Evolutionary conservation across 2,113 vertebrate species (phyloP).

Genomic region (Vulpes lagopus): DNA sequence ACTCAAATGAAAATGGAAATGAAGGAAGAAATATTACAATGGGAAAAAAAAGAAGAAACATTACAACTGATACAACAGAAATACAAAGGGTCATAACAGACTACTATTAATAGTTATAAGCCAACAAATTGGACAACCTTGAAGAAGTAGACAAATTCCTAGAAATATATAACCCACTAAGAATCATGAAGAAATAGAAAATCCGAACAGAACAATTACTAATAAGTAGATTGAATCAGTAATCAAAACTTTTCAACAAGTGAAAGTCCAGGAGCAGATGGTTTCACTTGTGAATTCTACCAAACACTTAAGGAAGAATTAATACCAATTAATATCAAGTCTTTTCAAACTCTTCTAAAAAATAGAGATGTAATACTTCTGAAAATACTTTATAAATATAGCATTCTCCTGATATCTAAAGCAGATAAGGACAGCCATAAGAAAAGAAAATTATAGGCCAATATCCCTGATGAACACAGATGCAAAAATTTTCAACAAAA

Average conservation of each 20-base stretch:
- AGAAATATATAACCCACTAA: neutral
- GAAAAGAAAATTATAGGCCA: neutral
- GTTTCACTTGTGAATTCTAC: neutral
- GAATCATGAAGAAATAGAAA: constrained; percentile 25
- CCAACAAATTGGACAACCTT: neutral
- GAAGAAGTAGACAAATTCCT: neutral
- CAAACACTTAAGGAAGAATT: neutral
- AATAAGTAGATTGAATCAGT: neutral
- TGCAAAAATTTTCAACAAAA: neutral
- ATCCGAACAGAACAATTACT: neutral
- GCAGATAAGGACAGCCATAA: neutral
- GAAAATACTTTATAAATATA: neutral
- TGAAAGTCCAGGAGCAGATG: neutral
- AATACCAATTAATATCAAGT: neutral
- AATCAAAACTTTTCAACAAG: neutral
- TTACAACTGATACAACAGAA: neutral
- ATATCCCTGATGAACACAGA: neutral
- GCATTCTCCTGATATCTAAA: neutral
- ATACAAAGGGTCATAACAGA: neutral
- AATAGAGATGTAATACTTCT: neutral
- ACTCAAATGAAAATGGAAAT: neutral
- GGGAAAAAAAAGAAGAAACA: neutral
- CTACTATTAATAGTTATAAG: neutral
- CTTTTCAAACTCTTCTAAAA: neutral
- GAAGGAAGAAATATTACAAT: neutral